These are phyloP conservation scores for Florisuga fusca DNA, from an alignment of 2,797 vertebrate genomes.

Conservation along the genomic window DNA sequence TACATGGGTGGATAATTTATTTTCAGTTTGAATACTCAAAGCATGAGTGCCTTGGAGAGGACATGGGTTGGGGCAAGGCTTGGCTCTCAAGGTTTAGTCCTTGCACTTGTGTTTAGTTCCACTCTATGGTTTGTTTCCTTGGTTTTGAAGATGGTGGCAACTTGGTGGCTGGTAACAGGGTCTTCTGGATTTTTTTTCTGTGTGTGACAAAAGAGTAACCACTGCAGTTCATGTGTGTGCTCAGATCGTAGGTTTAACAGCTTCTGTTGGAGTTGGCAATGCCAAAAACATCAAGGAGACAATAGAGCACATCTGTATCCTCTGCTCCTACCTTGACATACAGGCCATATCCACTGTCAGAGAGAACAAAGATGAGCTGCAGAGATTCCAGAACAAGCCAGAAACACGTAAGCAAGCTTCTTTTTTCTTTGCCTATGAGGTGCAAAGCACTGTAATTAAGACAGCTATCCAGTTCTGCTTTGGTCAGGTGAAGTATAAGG, in stretches of 20 bases:
- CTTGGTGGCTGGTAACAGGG: fast-evolving
- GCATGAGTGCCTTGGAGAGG: not conserved
- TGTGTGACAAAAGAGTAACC: not conserved
- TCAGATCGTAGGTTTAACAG: constrained; percentile 84
- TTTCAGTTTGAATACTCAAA: not conserved
- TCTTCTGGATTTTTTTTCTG: not conserved
- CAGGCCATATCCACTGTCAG: constrained; percentile 80
- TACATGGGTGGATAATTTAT: not conserved
- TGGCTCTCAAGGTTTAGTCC: not conserved
- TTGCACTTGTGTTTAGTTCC: not conserved
- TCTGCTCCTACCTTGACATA: constrained; percentile 81
- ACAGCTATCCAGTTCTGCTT: not conserved
- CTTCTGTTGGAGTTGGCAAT: constrained; percentile 81
- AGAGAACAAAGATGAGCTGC: constrained; percentile 77
- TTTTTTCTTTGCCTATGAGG: not conserved
- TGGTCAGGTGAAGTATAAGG: not conserved
- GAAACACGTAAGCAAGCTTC: constrained; percentile 71
- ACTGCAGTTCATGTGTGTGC: not conserved
- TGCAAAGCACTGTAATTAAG: not conserved
- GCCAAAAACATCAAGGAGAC: constrained; percentile 70
- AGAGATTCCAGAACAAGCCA: constrained; percentile 73
- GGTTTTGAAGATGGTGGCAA: not conserved
- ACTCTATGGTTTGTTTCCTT: not conserved
- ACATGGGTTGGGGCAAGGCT: not conserved
- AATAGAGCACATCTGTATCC: constrained; percentile 73